Conservation (phyloP, 2,113 vertebrate genomes). For the Ahaetulla prasina region DNA sequence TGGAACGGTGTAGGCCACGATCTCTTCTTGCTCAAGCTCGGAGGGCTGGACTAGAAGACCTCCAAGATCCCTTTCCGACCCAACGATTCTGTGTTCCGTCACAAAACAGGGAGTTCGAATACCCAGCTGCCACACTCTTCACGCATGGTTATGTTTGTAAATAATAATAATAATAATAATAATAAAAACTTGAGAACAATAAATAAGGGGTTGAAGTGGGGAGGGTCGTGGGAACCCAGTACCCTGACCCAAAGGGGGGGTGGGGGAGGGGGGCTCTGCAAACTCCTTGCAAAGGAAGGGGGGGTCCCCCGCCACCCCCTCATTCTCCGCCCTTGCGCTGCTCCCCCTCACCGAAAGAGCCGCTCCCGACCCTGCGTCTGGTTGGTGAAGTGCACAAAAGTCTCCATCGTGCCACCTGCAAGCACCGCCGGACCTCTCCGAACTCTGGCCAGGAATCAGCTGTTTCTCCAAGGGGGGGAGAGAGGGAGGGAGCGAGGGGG, state of each 20-base stretch:
- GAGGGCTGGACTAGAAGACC: neutral
- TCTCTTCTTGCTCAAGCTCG: neutral
- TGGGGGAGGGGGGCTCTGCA: neutral
- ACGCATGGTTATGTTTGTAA: too few relatives aligned
- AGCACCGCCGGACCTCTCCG: neutral
- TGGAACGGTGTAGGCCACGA: neutral
- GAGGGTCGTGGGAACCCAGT: neutral
- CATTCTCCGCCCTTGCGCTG: neutral
- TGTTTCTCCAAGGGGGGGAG: neutral
- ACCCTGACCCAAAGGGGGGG: too few relatives aligned
- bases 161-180: too few relatives aligned
- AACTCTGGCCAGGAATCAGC: neutral
- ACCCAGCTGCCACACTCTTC: too few relatives aligned
- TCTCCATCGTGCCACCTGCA: slow-evolving; percentile 76
- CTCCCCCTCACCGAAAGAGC: slow-evolving; percentile 77
- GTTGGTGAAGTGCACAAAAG: slow-evolving; percentile 74
- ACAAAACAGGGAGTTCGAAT: neutral
- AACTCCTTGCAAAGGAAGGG: neutral
- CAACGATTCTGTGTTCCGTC: neutral
- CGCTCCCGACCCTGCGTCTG: slow-evolving; percentile 88
- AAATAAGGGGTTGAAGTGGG: neutral
- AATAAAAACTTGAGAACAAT: too few relatives aligned
- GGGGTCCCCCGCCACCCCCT: neutral
- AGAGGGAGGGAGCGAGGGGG: neutral
- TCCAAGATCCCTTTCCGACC: neutral